These are phyloP conservation scores for Monopterus albus DNA, from an alignment of 2,113 vertebrate genomes.

Conservation along the genomic window DNA sequence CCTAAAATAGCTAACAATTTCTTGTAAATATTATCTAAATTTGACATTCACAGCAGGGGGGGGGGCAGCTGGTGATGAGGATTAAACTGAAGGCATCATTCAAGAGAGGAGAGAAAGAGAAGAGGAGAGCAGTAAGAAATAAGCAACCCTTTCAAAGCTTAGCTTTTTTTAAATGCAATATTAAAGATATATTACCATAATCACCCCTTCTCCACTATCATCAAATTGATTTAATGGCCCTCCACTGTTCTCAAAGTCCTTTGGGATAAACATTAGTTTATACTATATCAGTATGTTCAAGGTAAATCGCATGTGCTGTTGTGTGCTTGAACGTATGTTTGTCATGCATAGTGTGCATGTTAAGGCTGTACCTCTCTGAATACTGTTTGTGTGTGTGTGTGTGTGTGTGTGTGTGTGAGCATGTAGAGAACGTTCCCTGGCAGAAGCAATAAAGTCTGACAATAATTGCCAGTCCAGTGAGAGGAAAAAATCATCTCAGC, in stretches of 20 bases:
- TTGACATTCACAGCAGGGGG: constrained; percentile 63
- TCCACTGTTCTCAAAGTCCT: constrained; percentile 41
- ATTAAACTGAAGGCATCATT: constrained; percentile 57
- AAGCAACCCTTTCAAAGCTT: constrained; percentile 39
- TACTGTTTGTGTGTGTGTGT: too few species aligned
- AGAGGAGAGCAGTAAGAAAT: constrained; percentile 37
- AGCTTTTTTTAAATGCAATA: constrained; percentile 38
- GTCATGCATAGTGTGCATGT: constrained; percentile 1
- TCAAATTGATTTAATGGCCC: constrained; percentile 62
- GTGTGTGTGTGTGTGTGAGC: constrained; percentile 20
- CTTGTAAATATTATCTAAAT: constrained; percentile 65
- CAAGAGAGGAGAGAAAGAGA: constrained; percentile 12
- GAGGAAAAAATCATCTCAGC: constrained; percentile 37
- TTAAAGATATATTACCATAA: constrained; percentile 70
- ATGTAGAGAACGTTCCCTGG: constrained; percentile 33
- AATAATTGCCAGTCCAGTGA: constrained; percentile 57
- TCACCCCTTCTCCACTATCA: constrained; percentile 46
- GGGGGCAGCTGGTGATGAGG: constrained; percentile 70
- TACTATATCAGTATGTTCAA: constrained; percentile 63
- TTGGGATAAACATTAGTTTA: constrained; percentile 56
- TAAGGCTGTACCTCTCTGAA: background rate
- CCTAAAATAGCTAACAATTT: constrained; percentile 27
- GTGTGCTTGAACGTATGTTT: constrained; percentile 16
- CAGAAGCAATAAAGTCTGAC: constrained; percentile 60
- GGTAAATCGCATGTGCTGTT: constrained; percentile 37